Percentiles rank a stretch among this genome's conserved stretches.
Conservation (phyloP, 2,888 invertebrate genomes). For the Polymixis lichenea region DNA sequence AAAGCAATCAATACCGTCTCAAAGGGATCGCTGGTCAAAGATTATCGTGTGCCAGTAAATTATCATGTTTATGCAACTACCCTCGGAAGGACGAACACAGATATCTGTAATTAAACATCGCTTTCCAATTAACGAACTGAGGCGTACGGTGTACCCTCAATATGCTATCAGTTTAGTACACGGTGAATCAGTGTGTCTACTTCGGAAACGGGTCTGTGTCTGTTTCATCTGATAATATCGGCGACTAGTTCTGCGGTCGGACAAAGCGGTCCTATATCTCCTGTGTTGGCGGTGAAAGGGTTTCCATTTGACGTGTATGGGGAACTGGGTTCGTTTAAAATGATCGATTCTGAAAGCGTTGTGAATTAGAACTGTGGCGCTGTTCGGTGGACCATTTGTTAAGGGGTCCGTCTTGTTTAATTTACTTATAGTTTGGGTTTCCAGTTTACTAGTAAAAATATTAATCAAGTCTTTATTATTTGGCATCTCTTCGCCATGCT, state of each 20-base stretch:
- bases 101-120: slow-evolving; percentile 70
- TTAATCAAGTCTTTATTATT: not conserved
- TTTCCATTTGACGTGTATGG: slow-evolving; percentile 61
- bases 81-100: slow-evolving; percentile 58
- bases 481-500: not conserved
- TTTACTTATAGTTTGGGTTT: slow-evolving; percentile 6
- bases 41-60: slow-evolving; percentile 77
- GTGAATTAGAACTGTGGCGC: slow-evolving; percentile 44
- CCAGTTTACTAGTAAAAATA: not conserved
- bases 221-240: slow-evolving; percentile 61
- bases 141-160: slow-evolving; percentile 55
- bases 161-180: slow-evolving; percentile 68
- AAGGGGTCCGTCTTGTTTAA: not conserved
- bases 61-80: slow-evolving; percentile 75
- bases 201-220: slow-evolving; percentile 50
- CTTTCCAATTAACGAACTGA: slow-evolving; percentile 66
- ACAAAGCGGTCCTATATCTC: slow-evolving; percentile 65
- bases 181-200: slow-evolving; percentile 62
- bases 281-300: slow-evolving; percentile 64
- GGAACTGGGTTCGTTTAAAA: slow-evolving; percentile 59
- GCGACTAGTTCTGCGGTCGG: slow-evolving; percentile 61
- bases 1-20: slow-evolving; percentile 77
- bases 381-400: slow-evolving; percentile 19
- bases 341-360: slow-evolving; percentile 60
- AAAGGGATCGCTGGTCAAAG: slow-evolving; percentile 77